These are phyloP conservation scores for Channa maculata DNA, from an alignment of 2,113 vertebrate genomes.

Conservation along the genomic window DNA sequence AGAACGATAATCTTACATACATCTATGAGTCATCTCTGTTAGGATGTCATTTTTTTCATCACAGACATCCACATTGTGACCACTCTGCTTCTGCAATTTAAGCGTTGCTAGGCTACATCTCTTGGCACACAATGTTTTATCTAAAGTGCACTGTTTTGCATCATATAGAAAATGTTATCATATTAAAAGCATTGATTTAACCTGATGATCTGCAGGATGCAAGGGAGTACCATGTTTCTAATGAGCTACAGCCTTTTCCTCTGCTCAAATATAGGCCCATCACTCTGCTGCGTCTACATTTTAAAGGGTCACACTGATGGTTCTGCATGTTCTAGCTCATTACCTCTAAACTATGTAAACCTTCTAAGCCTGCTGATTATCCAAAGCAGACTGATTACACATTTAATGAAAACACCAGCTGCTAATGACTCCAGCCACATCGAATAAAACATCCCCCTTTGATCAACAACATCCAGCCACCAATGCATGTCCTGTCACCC, in stretches of 20 bases:
- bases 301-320: background rate
- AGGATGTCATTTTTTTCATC: constrained; percentile 30
- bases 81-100: background rate
- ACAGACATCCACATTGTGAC: background rate
- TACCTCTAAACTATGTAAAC: background rate
- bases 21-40: constrained; percentile 25
- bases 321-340: constrained; percentile 6
- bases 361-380: background rate
- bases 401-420: constrained; percentile 1
- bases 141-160: constrained; percentile 43
- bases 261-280: background rate
- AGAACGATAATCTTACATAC: background rate
- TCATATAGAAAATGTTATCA: constrained; percentile 49
- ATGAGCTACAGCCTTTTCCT: constrained; percentile 7
- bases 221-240: constrained; percentile 3
- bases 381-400: background rate
- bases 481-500: constrained; percentile 1
- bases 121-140: constrained; percentile 46
- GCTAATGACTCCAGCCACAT: background rate
- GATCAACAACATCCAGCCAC: constrained; percentile 17
- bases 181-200: constrained; percentile 43
- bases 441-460: background rate
- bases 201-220: background rate
- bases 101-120: constrained; percentile 68
- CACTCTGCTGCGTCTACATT: background rate